Base-by-base conservation (phyloP, 2,888 invertebrate species). In the Calameuta idolon region DNA sequence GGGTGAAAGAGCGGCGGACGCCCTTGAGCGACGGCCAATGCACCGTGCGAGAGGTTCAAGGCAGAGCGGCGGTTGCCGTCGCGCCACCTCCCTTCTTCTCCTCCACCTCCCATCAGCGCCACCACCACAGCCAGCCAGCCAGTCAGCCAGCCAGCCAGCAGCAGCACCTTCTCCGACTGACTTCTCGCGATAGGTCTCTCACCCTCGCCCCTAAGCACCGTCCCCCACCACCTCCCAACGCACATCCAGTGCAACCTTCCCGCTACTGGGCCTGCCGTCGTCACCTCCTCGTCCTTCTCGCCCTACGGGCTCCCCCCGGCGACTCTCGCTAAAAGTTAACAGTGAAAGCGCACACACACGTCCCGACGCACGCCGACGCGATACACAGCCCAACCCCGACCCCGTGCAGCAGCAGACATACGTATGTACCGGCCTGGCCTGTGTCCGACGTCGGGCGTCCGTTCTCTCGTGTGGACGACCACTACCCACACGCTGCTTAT, bases 21-120 rank as follows among this genome's bases (percentile, higher is more conserved):
- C 91, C 91, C 91, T 91, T 91, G 91, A 90, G 91, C 91, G 90
- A 91, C 91, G 91, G 91, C 89, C 91, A 91, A 91, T 91, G 91
- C 91, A 91, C 91, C 89, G 90, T 84, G 88, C 89, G 90, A 91
- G 90, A 91, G 91, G 91, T 91, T 91, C 91, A 91, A 91, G 91
- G 91, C 91, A 91, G 91, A 91, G 89, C 91, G 88, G 80, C 87
- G 89, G 85, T 84, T 84, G 87, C 88, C 87, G 88, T 85, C 86
- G 84, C 87, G 87, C 85, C 84, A 77, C 85, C 83, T 75, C 79
- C 82, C 71, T 76, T 81, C 81, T 77, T 82, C 75, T 81, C 78
- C 75, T 37, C 77, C 76, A 71, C 75, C 79, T 73, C 80, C 74
- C 35, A 40, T 35, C 34, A 77, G 80, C 77, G 73, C 81, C 74